phyloP scores from a whole-genome alignment of 2,113 vertebrate genomes.

The Pseudorasbora parva region DNA sequence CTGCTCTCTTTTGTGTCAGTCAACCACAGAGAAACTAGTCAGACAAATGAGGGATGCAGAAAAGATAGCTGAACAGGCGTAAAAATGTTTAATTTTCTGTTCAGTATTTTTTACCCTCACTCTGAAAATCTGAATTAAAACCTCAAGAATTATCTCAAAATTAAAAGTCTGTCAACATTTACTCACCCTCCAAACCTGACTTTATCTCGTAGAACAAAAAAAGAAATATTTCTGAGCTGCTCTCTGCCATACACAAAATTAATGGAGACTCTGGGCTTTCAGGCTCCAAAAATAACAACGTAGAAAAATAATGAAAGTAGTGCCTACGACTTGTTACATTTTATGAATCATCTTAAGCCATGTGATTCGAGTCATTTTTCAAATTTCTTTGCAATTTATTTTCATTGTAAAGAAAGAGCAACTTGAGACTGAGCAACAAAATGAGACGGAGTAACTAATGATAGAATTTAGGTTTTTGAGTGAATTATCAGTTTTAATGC shows the following conservation, averaged over 20 bases:
- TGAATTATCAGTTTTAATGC: not conserved
- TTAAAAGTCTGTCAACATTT: not conserved
- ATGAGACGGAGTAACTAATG: no score
- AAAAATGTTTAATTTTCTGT: not conserved
- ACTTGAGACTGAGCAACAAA: no score
- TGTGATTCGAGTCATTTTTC: no score
- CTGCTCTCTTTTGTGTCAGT: conserved; percentile 44
- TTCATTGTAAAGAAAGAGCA: no score
- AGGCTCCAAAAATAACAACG: not conserved
- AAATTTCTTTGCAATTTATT: not conserved
- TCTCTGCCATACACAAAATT: not conserved
- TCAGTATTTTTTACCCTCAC: no score
- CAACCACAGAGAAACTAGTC: not conserved
- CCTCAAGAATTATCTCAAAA: not conserved
- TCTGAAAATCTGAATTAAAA: no score
- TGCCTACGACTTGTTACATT: no score
- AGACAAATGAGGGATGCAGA: conserved; percentile 37
- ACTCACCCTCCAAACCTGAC: not conserved
- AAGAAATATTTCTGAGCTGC: not conserved
- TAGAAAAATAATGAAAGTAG: no score
- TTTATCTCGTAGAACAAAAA: not conserved
- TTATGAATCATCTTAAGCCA: no score
- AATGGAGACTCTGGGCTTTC: not conserved
- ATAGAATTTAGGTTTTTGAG: not conserved
- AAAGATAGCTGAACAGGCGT: not conserved